A percentile compares a stretch with the other conserved stretches of the same genome.
Conservation (phyloP, 2,113 vertebrate genomes). For the Corvus moneduloides region DNA sequence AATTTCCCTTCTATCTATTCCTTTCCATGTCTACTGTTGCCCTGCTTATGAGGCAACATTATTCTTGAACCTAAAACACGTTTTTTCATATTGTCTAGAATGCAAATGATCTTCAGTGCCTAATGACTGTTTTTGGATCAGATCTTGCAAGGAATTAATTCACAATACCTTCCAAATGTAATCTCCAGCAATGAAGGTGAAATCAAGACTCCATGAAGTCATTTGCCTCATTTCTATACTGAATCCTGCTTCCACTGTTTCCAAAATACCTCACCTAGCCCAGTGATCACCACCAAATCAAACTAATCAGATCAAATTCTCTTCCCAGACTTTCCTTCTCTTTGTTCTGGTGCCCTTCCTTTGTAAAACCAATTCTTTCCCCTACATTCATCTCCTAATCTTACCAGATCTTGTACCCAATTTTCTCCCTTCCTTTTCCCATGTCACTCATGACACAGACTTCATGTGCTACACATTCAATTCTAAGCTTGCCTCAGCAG, state of each 20-base stretch:
- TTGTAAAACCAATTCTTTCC: not conserved
- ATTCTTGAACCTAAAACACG: not conserved
- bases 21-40: not conserved
- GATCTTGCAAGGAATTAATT: not conserved
- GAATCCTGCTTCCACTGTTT: not conserved
- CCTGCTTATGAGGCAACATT: not conserved
- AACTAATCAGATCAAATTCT: not conserved
- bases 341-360: not conserved
- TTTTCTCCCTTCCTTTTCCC: not conserved
- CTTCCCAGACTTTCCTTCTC: not conserved
- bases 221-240: not conserved
- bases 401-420: not conserved
- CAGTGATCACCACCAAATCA: not conserved
- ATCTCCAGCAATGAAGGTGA: not conserved
- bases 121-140: not conserved
- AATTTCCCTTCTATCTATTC: not conserved
- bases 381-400: not conserved
- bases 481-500: not conserved
- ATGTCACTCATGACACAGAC: not conserved
- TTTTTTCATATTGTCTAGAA: not conserved
- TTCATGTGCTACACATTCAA: rapidly evolving
- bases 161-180: not conserved
- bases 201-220: not conserved
- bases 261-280: not conserved
- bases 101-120: not conserved